Evolutionary conservation across 2,797 vertebrate species (phyloP).

Genomic region (Lacerta viridis): DNA sequence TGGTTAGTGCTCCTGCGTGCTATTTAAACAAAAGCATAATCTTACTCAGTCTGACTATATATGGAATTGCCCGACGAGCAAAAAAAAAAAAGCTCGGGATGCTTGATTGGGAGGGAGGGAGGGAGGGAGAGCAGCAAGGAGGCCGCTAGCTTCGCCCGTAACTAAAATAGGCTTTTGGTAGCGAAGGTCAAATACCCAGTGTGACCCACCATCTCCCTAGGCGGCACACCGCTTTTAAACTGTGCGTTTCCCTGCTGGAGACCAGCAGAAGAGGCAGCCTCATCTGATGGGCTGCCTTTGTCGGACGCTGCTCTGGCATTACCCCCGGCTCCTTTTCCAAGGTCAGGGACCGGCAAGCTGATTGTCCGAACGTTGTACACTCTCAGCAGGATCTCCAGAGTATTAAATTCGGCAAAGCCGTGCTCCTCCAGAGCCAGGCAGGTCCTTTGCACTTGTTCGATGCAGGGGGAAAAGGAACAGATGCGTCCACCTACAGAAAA

Average conservation of each 20-base stretch:
- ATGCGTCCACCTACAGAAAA: slow-evolving; percentile 89
- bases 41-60: slow-evolving; percentile 77
- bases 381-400: slow-evolving; percentile 91
- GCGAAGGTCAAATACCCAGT: slow-evolving; percentile 98
- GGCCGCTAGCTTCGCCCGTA: background rate
- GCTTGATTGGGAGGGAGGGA: slow-evolving; percentile 41
- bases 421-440: slow-evolving; percentile 85
- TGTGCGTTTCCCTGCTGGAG: slow-evolving; percentile 72
- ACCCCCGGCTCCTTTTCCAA: slow-evolving; percentile 82
- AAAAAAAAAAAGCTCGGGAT: slow-evolving; percentile 60
- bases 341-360: slow-evolving; percentile 89
- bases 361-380: slow-evolving; percentile 90
- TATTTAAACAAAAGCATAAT: slow-evolving; percentile 79
- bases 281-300: slow-evolving; percentile 59
- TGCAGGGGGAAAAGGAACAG: slow-evolving; percentile 97
- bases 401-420: slow-evolving; percentile 92
- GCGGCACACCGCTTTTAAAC: slow-evolving; percentile 88
- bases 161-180: slow-evolving; percentile 89
- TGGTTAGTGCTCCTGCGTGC: slow-evolving; percentile 57
- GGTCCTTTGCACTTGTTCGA: slow-evolving; percentile 96
- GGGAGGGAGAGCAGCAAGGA: slow-evolving; percentile 39
- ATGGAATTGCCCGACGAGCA: slow-evolving; percentile 72
- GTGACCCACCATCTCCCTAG: slow-evolving; percentile 92
- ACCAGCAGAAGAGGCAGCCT: slow-evolving; percentile 36
- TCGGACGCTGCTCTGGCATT: slow-evolving; percentile 54